phyloP scores from a whole-genome alignment of 2,113 vertebrate species.

The Arenaria interpres region DNA sequence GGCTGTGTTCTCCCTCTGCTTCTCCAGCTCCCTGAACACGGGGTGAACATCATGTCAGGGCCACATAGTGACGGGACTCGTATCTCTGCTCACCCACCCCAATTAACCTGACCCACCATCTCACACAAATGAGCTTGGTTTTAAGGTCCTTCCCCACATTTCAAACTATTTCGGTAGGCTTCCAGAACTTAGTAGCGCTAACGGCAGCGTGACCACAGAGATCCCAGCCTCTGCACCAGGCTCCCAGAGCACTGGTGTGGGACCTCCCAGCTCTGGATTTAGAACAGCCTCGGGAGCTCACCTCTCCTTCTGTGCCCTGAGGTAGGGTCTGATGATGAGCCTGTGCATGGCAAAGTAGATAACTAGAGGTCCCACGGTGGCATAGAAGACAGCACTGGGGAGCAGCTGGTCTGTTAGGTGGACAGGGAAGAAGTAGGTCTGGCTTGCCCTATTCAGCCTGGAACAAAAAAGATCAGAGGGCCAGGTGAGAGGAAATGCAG shows the following conservation, averaged over 20 bases:
- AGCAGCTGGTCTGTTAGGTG: conserved; percentile 97
- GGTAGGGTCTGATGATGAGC: conserved; percentile 92
- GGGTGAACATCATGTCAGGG: not conserved
- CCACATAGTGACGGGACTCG: not conserved
- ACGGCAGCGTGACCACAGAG: too few relatives aligned
- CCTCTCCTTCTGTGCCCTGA: conserved; percentile 93
- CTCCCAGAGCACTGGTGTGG: not conserved
- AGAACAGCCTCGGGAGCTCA: conserved; percentile 70
- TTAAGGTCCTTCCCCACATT: not conserved
- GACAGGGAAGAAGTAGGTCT: conserved; percentile 97
- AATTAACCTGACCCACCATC: not conserved
- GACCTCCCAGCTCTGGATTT: not conserved
- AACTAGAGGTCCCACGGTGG: conserved; percentile 92
- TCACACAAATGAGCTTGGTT: not conserved
- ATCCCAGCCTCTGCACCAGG: not conserved
- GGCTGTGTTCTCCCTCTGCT: conserved; percentile 88
- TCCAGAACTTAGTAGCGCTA: not conserved
- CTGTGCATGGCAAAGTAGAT: conserved; percentile 91
- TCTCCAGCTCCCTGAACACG: conserved; percentile 89
- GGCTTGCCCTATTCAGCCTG: conserved; percentile 95
- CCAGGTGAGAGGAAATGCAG: not conserved
- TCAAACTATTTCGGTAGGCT: not conserved
- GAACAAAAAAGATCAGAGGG: not conserved
- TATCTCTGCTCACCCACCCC: not conserved
- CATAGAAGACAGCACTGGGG: conserved; percentile 96